Evolutionary conservation across 1,140 invertebrate species (phyloP).

Genomic region (Anastatus disparis): DNA sequence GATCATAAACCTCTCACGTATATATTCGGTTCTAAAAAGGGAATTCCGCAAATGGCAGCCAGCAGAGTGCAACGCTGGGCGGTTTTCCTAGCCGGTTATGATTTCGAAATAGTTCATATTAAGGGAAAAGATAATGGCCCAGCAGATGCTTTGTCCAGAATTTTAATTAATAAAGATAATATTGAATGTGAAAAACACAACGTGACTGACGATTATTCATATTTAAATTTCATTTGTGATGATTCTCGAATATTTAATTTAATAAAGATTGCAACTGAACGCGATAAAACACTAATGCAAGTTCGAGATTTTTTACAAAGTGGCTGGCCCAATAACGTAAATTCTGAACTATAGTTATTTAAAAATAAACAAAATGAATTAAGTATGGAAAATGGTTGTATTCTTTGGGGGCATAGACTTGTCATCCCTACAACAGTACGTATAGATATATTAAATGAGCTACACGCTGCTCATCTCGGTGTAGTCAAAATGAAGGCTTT

Average conservation of each 20-base stretch:
- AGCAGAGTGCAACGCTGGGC: background rate
- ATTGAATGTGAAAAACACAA: background rate
- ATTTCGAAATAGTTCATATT: slow-evolving; percentile 24
- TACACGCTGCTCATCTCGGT: slow-evolving; percentile 60
- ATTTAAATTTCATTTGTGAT: no score
- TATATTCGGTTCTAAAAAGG: slow-evolving; percentile 7
- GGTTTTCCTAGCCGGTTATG: background rate
- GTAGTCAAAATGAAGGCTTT: slow-evolving; percentile 61
- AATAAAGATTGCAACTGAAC: background rate
- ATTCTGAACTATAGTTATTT: no score
- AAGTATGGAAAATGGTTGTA: no score
- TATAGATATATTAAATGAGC: slow-evolving; percentile 15
- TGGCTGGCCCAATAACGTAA: background rate
- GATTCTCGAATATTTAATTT: background rate
- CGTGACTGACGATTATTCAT: background rate
- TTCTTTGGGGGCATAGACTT: no score
- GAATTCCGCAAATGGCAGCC: slow-evolving; percentile 15
- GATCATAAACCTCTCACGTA: background rate
- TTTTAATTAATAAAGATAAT: background rate
- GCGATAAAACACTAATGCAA: background rate
- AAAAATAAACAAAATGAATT: background rate
- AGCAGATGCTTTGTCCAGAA: background rate
- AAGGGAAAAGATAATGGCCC: background rate
- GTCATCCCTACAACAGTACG: background rate
- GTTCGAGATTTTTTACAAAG: background rate